Evolutionary conservation across 2,888 invertebrate genomes (phyloP).

Genomic region (Cantharis lateralis): DNA sequence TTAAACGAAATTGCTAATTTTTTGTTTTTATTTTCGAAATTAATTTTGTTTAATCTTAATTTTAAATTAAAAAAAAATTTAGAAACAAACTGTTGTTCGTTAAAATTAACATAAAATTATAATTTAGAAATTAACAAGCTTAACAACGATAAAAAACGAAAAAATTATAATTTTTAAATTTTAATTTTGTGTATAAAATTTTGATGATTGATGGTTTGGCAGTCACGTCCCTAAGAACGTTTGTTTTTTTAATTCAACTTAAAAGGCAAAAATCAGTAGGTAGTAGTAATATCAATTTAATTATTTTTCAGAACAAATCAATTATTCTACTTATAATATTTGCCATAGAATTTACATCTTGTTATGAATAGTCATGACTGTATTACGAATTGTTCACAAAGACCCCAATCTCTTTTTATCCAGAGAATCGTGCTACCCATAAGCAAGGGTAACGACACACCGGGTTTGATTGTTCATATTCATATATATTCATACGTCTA

Average conservation of each 20-base stretch:
- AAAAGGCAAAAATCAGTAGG: background rate
- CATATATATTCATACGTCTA: slow-evolving; percentile 36
- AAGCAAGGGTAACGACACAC: slow-evolving; percentile 33
- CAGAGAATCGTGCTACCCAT: slow-evolving; percentile 15
- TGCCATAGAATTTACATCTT: background rate
- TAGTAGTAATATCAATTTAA: background rate
- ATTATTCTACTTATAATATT: background rate
- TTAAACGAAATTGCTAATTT: no score
- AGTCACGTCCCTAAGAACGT: no score
- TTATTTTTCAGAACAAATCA: background rate
- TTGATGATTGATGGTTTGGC: no score
- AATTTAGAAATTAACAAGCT: no score
- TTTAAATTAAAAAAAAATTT: no score
- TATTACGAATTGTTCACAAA: slow-evolving; percentile 10
- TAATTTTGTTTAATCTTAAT: no score
- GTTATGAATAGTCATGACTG: slow-evolving; percentile 9
- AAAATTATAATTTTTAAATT: no score
- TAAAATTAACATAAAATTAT: no score
- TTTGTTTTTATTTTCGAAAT: no score
- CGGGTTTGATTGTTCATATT: slow-evolving; percentile 37
- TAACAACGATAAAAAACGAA: no score
- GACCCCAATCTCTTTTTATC: slow-evolving; percentile 13
- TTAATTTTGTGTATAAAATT: no score
- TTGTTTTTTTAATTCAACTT: background rate
- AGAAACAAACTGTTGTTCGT: no score